These are phyloP conservation scores for Mythimna pallens DNA, from an alignment of 2,888 invertebrate species.

Conservation along the genomic window DNA sequence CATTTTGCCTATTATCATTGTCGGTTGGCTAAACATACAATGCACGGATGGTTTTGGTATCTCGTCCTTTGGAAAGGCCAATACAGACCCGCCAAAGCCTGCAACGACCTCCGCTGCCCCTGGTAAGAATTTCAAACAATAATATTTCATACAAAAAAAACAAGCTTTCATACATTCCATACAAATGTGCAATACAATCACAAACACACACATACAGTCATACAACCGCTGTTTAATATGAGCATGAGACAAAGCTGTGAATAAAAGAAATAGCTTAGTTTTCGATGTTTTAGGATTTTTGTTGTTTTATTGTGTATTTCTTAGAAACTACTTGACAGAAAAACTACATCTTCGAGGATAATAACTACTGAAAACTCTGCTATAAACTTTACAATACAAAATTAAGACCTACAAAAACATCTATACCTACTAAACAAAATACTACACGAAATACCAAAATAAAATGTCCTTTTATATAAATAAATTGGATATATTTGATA, in stretches of 20 bases:
- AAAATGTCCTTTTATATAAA: conserved; percentile 3
- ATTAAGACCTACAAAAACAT: neutral
- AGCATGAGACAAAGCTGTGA: conserved; percentile 37
- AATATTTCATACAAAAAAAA: conserved; percentile 42
- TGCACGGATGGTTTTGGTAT: conserved; percentile 80
- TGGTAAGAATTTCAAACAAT: conserved; percentile 78
- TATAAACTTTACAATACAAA: conserved; percentile 14
- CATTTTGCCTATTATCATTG: conserved; percentile 70
- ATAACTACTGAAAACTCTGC: neutral
- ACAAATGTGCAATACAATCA: conserved; percentile 44
- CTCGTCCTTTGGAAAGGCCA: conserved; percentile 86
- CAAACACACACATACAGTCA: conserved; percentile 41
- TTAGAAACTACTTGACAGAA: conserved; percentile 24
- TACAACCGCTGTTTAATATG: conserved; percentile 29
- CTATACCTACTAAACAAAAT: neutral
- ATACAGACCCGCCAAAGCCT: conserved; percentile 84
- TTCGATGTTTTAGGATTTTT: conserved; percentile 27
- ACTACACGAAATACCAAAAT: conserved; percentile 3
- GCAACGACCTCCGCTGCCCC: conserved; percentile 81
- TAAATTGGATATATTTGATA: neutral
- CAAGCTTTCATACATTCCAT: conserved; percentile 48
- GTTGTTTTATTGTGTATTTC: conserved; percentile 35
- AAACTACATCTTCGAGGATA: neutral
- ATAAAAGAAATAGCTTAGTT: conserved; percentile 36
- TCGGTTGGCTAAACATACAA: conserved; percentile 73